These are phyloP conservation scores for Acronicta leporina DNA, from an alignment of 2,888 invertebrate genomes.

Conservation along the genomic window DNA sequence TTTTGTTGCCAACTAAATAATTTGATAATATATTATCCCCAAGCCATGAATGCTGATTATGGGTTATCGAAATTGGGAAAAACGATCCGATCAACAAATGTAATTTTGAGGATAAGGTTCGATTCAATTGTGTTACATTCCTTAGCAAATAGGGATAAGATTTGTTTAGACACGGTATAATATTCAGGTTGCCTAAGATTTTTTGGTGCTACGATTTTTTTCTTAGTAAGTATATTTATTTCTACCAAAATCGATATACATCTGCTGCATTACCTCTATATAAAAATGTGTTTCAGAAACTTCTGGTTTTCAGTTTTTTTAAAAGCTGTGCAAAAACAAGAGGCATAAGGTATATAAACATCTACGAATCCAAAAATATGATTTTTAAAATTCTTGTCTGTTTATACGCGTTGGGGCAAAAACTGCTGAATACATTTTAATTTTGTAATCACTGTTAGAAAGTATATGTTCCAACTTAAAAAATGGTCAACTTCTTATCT, in stretches of 20 bases:
- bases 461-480: no score
- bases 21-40: constrained; percentile 50
- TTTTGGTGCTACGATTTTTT: constrained; percentile 7
- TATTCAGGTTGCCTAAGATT: constrained; percentile 8
- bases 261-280: constrained; percentile 6
- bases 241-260: no score
- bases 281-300: constrained; percentile 9
- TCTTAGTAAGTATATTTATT: no score
- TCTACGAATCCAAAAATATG: no score
- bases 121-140: constrained; percentile 25
- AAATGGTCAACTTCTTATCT: no score
- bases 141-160: constrained; percentile 4
- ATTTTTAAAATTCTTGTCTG: no score
- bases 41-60: constrained; percentile 55
- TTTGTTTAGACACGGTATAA: constrained; percentile 11
- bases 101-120: constrained; percentile 44
- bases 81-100: constrained; percentile 42
- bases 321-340: no score
- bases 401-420: no score
- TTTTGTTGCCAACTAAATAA: constrained; percentile 50
- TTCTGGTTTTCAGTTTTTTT: not conserved
- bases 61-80: constrained; percentile 57
- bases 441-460: no score
- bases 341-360: no score
- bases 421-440: no score